phyloP scores from a whole-genome alignment of 2,797 vertebrate species.

The Pangasius larnaudii region DNA sequence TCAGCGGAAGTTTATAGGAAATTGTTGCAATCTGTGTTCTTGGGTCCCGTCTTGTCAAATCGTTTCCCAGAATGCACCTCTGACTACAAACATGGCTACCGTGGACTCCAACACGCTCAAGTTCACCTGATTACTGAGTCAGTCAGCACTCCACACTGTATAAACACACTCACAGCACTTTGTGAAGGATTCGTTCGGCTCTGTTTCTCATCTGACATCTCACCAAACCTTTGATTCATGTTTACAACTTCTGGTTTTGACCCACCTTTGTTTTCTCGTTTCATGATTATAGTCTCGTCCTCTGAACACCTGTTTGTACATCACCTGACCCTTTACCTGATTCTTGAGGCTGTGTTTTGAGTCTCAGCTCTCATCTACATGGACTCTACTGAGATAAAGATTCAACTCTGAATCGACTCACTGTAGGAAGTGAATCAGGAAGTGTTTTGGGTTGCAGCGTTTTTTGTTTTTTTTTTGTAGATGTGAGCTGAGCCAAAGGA shows the following conservation, averaged over 20 bases:
- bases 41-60: too few species aligned
- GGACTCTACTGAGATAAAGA: background rate
- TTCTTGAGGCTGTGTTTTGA: background rate
- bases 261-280: background rate
- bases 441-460: background rate
- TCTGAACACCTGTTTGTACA: background rate
- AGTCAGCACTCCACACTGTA: too few species aligned
- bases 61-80: too few species aligned
- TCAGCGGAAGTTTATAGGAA: too few species aligned
- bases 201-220: too few species aligned
- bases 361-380: background rate
- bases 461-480: background rate
- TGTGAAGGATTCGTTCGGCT: too few species aligned
- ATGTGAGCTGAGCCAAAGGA: background rate
- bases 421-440: background rate
- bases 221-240: background rate
- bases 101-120: too few species aligned
- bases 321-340: background rate
- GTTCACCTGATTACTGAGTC: too few species aligned
- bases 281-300: background rate
- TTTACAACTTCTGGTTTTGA: background rate
- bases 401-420: background rate
- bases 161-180: too few species aligned
- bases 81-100: too few species aligned
- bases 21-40: too few species aligned